Percentiles rank a stretch among this genome's conserved stretches.
phyloP scores from a whole-genome alignment of 2,797 vertebrate species.

The Chiloscyllium punctatum region DNA sequence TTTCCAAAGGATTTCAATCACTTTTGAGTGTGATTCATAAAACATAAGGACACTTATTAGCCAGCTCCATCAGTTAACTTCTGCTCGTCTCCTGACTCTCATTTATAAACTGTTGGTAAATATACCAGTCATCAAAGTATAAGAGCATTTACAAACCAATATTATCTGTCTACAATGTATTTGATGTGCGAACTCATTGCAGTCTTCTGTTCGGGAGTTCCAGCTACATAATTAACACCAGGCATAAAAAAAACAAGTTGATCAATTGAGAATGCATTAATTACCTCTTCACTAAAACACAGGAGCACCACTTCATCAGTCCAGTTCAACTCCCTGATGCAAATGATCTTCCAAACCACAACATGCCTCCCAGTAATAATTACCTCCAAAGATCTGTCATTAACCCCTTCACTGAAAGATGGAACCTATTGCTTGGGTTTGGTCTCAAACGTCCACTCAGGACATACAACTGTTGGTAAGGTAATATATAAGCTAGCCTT shows the following conservation, averaged over 20 bases:
- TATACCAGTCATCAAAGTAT: background rate
- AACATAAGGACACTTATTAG: background rate
- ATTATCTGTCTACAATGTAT: background rate
- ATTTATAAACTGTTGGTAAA: background rate
- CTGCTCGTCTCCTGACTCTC: background rate
- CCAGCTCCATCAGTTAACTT: background rate
- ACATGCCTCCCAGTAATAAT: background rate
- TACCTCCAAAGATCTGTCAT: background rate
- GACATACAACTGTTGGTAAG: background rate
- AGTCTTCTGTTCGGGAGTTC: background rate
- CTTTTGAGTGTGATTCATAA: background rate
- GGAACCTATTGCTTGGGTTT: background rate
- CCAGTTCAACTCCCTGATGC: background rate
- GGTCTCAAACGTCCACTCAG: background rate
- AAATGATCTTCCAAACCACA: background rate
- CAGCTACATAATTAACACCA: constrained; percentile 6
- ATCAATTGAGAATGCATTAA: background rate
- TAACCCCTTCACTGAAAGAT: background rate
- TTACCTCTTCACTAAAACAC: background rate
- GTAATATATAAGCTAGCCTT: background rate
- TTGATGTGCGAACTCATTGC: background rate
- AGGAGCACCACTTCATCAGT: background rate
- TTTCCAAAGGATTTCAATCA: background rate
- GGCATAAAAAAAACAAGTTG: background rate
- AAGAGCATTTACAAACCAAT: background rate